Evolutionary conservation across 1,140 invertebrate genomes (phyloP).

Genomic region (Drosophila mojavensis): DNA sequence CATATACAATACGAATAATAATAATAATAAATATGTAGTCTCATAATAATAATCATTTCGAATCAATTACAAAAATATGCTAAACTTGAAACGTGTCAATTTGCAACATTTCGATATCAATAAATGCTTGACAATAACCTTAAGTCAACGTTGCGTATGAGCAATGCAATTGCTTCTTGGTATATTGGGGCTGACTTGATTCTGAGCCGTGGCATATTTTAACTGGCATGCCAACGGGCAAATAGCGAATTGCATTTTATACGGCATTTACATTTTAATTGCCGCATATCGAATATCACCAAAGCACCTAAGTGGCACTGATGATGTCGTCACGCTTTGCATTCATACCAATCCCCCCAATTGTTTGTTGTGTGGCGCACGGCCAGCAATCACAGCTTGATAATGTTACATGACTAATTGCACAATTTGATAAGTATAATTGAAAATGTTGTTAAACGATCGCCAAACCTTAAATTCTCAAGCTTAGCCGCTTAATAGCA

Average conservation of each 20-base stretch:
- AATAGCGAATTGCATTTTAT: slow-evolving; percentile 65
- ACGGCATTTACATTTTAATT: slow-evolving; percentile 79
- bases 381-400: slow-evolving; percentile 15
- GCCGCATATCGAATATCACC: slow-evolving; percentile 59
- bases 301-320: slow-evolving; percentile 29
- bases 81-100: slow-evolving; percentile 64
- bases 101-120: slow-evolving; percentile 39
- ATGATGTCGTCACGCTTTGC: slow-evolving; percentile 73
- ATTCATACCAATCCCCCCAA: slow-evolving; percentile 34
- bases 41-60: slow-evolving; percentile 51
- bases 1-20: slow-evolving; percentile 10
- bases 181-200: slow-evolving; percentile 6
- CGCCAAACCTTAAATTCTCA: slow-evolving; percentile 9
- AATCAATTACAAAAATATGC: slow-evolving; percentile 71
- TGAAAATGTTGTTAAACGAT: slow-evolving; percentile 3
- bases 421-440: slow-evolving; percentile 13
- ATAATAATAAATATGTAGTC: slow-evolving; percentile 26
- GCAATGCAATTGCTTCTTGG: slow-evolving; percentile 33
- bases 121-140: slow-evolving; percentile 64
- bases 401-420: slow-evolving; percentile 38
- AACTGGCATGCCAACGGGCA: slow-evolving; percentile 49
- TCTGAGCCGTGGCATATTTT: slow-evolving; percentile 63
- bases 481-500: background rate
- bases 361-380: slow-evolving; percentile 23
- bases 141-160: slow-evolving; percentile 70